These are phyloP conservation scores for Redunca redunca DNA, from an alignment of 2,113 vertebrate species.

Conservation along the genomic window DNA sequence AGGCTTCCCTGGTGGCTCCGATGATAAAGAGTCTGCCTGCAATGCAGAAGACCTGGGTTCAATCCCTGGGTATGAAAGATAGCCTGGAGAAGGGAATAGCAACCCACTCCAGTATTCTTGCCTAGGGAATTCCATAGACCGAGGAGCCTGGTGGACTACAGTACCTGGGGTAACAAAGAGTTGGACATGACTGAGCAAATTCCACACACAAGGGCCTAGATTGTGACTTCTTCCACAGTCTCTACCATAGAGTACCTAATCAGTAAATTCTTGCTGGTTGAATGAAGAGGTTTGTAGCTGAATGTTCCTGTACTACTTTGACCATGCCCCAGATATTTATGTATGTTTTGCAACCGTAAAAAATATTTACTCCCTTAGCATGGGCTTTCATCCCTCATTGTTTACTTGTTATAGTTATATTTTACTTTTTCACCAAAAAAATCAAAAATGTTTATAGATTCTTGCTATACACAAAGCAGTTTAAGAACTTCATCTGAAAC, in stretches of 20 bases:
- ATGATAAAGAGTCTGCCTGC: background rate
- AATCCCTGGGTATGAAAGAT: background rate
- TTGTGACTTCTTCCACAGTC: background rate
- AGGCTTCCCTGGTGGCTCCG: background rate
- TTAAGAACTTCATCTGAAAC: background rate
- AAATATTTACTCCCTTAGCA: background rate
- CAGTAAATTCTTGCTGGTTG: background rate
- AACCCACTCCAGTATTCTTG: background rate
- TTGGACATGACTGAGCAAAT: background rate
- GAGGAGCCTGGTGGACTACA: background rate
- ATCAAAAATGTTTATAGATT: background rate
- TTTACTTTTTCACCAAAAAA: background rate
- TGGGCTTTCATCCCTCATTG: background rate
- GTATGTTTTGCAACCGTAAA: background rate
- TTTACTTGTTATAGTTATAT: background rate
- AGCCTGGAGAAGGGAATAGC: background rate
- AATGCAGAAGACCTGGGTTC: background rate
- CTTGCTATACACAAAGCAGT: background rate
- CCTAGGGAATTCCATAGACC: background rate
- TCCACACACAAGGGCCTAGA: background rate
- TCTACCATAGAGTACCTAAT: rapidly evolving
- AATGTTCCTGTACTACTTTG: rapidly evolving
- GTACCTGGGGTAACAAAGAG: background rate
- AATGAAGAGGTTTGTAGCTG: background rate
- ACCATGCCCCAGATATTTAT: rapidly evolving